These are phyloP conservation scores for Tangara arthus DNA, from an alignment of 2,797 vertebrate species.

Conservation along the genomic window DNA sequence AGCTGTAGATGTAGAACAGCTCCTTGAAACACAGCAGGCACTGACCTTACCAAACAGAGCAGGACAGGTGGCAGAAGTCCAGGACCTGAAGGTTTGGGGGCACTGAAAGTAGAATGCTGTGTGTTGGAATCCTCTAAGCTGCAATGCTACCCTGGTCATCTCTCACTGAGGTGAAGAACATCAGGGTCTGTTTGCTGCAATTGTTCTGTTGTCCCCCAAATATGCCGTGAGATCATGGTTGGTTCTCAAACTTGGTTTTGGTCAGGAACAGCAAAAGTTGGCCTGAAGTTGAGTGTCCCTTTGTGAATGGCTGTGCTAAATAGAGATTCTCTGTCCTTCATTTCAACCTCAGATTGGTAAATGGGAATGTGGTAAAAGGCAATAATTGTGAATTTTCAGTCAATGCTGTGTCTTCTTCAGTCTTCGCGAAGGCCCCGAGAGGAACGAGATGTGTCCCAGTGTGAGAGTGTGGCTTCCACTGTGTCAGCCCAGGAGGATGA, in stretches of 20 bases:
- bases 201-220: not conserved
- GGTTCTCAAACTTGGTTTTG: not conserved
- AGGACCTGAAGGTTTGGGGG: not conserved
- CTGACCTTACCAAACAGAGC: not conserved
- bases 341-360: not conserved
- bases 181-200: not conserved
- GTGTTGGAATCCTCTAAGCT: not conserved
- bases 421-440: slow-evolving; percentile 87
- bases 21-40: not conserved
- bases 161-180: not conserved
- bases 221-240: rapidly evolving
- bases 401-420: slow-evolving; percentile 66
- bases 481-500: slow-evolving; percentile 94
- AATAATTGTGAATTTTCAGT: not conserved
- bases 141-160: not conserved
- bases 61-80: not conserved
- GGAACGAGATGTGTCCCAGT: slow-evolving; percentile 89
- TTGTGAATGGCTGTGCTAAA: not conserved
- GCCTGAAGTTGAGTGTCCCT: not conserved
- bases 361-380: not conserved
- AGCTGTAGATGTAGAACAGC: not conserved
- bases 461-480: slow-evolving; percentile 88
- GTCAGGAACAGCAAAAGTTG: not conserved
- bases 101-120: not conserved
- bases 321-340: not conserved